Conservation (phyloP, 2,113 vertebrate genomes). For the Gallinago undulata region DNA sequence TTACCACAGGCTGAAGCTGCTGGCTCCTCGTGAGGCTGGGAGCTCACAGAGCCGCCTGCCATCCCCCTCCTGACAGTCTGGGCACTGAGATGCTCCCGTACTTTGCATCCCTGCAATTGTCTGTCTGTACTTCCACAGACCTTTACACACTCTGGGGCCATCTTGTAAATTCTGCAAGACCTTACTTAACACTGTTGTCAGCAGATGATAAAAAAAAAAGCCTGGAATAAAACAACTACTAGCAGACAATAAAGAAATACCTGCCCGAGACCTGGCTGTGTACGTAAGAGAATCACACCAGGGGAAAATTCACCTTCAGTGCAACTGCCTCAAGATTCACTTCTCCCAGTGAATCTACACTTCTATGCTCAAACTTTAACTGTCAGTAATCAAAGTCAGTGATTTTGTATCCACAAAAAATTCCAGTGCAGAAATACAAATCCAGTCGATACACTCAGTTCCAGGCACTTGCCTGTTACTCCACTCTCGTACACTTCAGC, state of each 20-base stretch:
- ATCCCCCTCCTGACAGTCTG: too few species aligned
- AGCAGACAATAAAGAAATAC: not conserved
- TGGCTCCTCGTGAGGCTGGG: too few species aligned
- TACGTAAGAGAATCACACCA: not conserved
- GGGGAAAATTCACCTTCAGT: not conserved
- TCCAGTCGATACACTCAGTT: not conserved
- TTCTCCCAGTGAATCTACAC: not conserved
- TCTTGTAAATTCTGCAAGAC: not conserved
- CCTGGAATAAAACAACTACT: not conserved
- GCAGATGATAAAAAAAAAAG: not conserved
- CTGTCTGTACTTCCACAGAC: not conserved
- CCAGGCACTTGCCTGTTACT: not conserved
- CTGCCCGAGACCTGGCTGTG: not conserved
- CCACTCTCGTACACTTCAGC: not conserved
- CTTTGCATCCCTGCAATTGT: not conserved
- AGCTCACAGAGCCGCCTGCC: not conserved
- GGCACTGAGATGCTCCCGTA: not conserved
- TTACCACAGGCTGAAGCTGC: not conserved
- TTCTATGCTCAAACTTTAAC: not conserved
- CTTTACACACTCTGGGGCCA: not conserved
- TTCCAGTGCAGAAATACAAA: not conserved
- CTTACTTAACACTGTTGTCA: not conserved
- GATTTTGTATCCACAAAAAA: not conserved
- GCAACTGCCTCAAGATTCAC: not conserved
- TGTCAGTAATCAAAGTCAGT: not conserved